These are phyloP conservation scores for Cheilosia grossa DNA, from an alignment of 2,888 invertebrate genomes.

Conservation along the genomic window DNA sequence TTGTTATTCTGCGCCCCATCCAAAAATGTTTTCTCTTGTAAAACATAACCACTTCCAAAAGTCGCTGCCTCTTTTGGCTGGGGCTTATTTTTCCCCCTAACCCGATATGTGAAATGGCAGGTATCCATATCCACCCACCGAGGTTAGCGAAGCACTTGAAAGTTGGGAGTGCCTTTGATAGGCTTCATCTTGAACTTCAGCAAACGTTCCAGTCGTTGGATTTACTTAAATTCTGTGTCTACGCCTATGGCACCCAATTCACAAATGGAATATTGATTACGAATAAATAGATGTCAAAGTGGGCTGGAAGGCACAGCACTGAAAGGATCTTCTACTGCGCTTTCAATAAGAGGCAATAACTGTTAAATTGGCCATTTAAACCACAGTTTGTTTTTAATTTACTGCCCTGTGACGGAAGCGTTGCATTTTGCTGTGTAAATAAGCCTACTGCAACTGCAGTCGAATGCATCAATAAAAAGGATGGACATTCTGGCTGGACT, in stretches of 20 bases:
- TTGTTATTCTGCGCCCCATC: not conserved
- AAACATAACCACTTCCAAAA: constrained; percentile 1
- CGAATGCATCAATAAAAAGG: constrained; percentile 1
- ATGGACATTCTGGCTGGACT: not conserved
- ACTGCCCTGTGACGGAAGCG: not conserved
- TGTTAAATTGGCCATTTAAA: constrained; percentile 36
- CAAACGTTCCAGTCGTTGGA: constrained; percentile 11
- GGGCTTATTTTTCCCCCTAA: constrained; percentile 6
- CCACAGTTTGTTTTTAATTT: constrained; percentile 19
- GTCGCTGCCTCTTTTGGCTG: not conserved
- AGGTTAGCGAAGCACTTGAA: constrained; percentile 5
- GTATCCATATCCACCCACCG: not conserved
- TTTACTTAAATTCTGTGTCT: constrained; percentile 3
- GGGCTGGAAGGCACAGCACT: not conserved
- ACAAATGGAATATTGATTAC: constrained; percentile 44
- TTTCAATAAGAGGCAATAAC: constrained; percentile 17
- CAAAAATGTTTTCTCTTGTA: not conserved
- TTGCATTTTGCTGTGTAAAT: constrained; percentile 3
- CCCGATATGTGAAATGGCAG: constrained; percentile 3
- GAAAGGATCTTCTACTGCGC: not conserved
- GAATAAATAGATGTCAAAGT: constrained; percentile 28
- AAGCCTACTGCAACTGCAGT: constrained; percentile 12
- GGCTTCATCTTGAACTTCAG: constrained; percentile 3
- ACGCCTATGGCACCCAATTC: constrained; percentile 4
- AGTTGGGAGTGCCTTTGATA: not conserved